Conservation (phyloP, 2,113 vertebrate species). For the Ailurus styani region DNA sequence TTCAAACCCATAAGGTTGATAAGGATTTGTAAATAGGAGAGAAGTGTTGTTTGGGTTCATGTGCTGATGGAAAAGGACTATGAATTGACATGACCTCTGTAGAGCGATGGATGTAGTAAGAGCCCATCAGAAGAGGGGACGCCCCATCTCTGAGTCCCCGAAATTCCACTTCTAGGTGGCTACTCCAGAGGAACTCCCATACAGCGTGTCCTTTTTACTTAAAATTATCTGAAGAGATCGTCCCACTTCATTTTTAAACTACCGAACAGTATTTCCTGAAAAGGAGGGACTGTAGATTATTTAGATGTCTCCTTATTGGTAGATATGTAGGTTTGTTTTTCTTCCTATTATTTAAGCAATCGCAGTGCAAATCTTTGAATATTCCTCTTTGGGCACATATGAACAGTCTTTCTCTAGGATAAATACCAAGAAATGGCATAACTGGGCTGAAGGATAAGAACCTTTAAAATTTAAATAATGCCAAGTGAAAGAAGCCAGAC, state of each 20-base stretch:
- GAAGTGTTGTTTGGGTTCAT: background rate
- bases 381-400: background rate
- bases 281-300: background rate
- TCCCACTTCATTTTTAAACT: background rate
- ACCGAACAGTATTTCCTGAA: background rate
- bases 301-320: background rate
- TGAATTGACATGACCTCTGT: background rate
- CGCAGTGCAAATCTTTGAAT: background rate
- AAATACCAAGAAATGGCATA: background rate
- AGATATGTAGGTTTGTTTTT: background rate
- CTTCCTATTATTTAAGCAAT: background rate
- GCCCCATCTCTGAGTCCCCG: background rate
- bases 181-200: background rate
- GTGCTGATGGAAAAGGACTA: background rate
- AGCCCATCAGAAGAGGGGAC: background rate
- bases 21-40: background rate
- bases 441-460: background rate
- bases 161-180: background rate
- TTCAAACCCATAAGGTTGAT: background rate
- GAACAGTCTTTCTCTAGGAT: background rate
- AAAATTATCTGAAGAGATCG: background rate
- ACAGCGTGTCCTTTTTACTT: background rate
- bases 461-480: slow-evolving; percentile 5
- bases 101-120: background rate
- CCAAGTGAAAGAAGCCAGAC: background rate